Evolutionary conservation across 2,888 invertebrate species (phyloP).

Genomic region (Drosophila mercatorum): DNA sequence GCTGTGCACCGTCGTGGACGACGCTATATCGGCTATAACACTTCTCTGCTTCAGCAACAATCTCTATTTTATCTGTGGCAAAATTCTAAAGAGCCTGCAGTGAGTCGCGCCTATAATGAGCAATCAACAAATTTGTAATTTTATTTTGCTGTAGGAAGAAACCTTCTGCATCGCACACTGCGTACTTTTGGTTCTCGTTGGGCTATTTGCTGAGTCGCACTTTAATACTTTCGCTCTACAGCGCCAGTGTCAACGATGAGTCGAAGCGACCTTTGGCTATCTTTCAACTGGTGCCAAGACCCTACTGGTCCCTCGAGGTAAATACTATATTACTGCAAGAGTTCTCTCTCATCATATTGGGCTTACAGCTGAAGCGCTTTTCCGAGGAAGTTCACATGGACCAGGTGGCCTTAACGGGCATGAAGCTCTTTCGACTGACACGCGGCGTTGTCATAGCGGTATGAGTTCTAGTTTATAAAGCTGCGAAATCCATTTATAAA

Average conservation of each 20-base stretch:
- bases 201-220: slow-evolving; percentile 86
- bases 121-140: not conserved
- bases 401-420: slow-evolving; percentile 82
- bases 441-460: slow-evolving; percentile 82
- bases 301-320: slow-evolving; percentile 85
- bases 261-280: slow-evolving; percentile 84
- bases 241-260: slow-evolving; percentile 86
- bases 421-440: slow-evolving; percentile 84
- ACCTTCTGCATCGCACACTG: slow-evolving; percentile 83
- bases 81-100: slow-evolving; percentile 86
- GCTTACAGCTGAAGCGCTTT: slow-evolving; percentile 82
- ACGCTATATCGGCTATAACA: slow-evolving; percentile 85
- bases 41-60: slow-evolving; percentile 86
- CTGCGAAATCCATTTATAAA: slow-evolving; percentile 6
- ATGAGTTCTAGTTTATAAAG: not conserved
- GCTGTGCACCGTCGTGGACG: slow-evolving; percentile 85
- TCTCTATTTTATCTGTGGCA: slow-evolving; percentile 87
- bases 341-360: no score
- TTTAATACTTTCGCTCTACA: slow-evolving; percentile 86
- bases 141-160: slow-evolving; percentile 73
- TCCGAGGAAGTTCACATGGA: slow-evolving; percentile 83
- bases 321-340: not conserved
- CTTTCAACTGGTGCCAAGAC: slow-evolving; percentile 84
- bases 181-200: slow-evolving; percentile 87
- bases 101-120: slow-evolving; percentile 51